Base-by-base conservation (phyloP, 2,888 invertebrate species). In the Aspidiotus destructor region DNA sequence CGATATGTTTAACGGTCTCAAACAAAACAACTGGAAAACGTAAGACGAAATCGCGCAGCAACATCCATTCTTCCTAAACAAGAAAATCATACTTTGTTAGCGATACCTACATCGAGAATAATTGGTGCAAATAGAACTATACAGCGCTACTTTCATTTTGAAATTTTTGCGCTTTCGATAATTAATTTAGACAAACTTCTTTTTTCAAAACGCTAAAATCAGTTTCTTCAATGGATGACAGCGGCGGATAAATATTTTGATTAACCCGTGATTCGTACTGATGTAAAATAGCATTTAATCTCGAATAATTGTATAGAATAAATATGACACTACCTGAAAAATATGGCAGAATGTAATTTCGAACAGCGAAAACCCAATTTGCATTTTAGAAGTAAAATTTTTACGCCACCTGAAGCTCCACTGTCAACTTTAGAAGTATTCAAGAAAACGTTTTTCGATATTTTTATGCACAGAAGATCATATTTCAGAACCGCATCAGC, bases 271-370 rank as follows among this genome's bases (percentile, higher is more conserved):
- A 79, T 71, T 83, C 78, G 75, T 84, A 89, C 71, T 83, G 84
- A 73, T 81, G 81, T 69, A 87, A 78, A 64, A 89, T 81, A 0
- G 84, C 82, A 73, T 84, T 81, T 63, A 90, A 75, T 72, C 90
- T 82, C 0, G 87, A 88, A 75, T 85, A 85, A 75, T 91, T 91
- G 76, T 91, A 90, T 41, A 90, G 78, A 69, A 89, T 82, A 76
- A 89, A 90, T 41, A 86, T 80, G 48, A 86, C 85, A 64, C 58
- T 28, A 40, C 67, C 67, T 67, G 15, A 13, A 17, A 13, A 28
- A n/a, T 28, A 28, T 28, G 28, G 28, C 28, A 28, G 28, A 28
- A 28, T 28, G 15, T 7, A 65, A 16, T n/a, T 16, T n/a, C 17
- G 40, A 40, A 28, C 17, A 28, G n/a, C 17, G 40, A 40, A 17